phyloP scores from a whole-genome alignment of 2,113 vertebrate genomes.

The Lagopus leucura region DNA sequence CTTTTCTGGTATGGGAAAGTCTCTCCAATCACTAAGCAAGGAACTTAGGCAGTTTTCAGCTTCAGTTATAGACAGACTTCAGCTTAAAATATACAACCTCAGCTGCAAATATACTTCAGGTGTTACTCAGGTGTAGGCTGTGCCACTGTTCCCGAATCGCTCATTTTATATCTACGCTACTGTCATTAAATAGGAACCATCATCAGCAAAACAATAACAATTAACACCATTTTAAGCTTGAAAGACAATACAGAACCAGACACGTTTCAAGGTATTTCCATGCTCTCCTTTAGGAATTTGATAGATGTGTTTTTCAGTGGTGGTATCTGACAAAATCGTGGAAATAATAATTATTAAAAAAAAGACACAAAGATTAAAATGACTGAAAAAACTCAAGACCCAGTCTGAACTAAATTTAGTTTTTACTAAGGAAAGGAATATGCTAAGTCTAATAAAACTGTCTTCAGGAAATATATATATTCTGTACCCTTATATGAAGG shows the following conservation, averaged over 20 bases:
- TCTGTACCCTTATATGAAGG: neutral
- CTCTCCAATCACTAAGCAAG: neutral
- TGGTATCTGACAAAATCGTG: neutral
- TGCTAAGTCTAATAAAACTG: neutral
- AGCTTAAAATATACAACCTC: neutral
- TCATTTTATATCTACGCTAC: neutral
- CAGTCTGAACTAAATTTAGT: neutral
- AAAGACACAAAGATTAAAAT: neutral
- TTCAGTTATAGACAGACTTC: neutral
- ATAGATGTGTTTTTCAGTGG: neutral
- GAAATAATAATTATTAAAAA: too few relatives aligned
- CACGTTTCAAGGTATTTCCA: neutral
- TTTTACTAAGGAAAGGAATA: neutral
- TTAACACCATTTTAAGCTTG: neutral
- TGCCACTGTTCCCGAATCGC: neutral
- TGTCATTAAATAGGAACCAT: neutral
- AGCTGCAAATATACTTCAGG: neutral
- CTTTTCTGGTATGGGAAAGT: neutral
- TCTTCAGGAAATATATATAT: neutral
- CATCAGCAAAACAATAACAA: neutral
- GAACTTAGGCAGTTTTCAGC: neutral
- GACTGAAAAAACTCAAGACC: neutral
- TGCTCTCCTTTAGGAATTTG: neutral
- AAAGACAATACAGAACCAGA: neutral
- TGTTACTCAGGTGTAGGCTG: neutral